Conservation (phyloP, 2,888 invertebrate genomes). For the Lasioglossum calceatum region DNA sequence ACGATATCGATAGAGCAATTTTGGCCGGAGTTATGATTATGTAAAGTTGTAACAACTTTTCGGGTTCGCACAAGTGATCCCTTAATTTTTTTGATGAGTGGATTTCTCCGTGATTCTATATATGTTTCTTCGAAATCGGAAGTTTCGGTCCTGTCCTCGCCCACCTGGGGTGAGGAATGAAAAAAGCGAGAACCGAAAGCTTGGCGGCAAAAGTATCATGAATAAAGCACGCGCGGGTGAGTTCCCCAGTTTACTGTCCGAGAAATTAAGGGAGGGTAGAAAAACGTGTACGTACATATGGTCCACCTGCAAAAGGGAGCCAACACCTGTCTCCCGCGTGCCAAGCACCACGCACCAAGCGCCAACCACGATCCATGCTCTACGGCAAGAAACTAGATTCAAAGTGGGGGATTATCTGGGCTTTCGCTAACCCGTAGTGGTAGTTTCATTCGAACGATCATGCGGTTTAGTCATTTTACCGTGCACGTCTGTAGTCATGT, state of each 20-base stretch:
- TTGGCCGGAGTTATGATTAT: too few relatives aligned
- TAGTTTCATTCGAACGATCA: constrained; percentile 64
- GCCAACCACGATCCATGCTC: constrained; percentile 61
- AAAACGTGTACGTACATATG: constrained; percentile 68
- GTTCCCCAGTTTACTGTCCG: constrained; percentile 9
- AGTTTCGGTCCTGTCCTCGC: too few relatives aligned
- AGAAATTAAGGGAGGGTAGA: constrained; percentile 50
- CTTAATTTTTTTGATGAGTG: too few relatives aligned
- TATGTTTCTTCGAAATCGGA: too few relatives aligned
- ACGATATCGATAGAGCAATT: too few relatives aligned
- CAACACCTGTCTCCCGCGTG: constrained; percentile 78
- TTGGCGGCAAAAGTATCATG: background rate
- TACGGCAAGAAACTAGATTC: constrained; percentile 49
- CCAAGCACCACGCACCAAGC: constrained; percentile 34
- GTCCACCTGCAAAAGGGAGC: constrained; percentile 79
- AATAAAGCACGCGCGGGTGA: constrained; percentile 15
- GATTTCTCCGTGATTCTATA: too few relatives aligned
- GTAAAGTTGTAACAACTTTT: too few relatives aligned
- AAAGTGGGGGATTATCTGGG: constrained; percentile 58
- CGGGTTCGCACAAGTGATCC: too few relatives aligned
- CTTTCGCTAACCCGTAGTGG: constrained; percentile 58
- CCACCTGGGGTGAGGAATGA: too few relatives aligned
- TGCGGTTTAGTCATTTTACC: constrained; percentile 49
- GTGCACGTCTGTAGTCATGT: constrained; percentile 6
- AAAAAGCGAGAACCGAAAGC: too few relatives aligned